Evolutionary conservation across 2,113 vertebrate species (phyloP).

Genomic region (Tragelaphus scriptus): DNA sequence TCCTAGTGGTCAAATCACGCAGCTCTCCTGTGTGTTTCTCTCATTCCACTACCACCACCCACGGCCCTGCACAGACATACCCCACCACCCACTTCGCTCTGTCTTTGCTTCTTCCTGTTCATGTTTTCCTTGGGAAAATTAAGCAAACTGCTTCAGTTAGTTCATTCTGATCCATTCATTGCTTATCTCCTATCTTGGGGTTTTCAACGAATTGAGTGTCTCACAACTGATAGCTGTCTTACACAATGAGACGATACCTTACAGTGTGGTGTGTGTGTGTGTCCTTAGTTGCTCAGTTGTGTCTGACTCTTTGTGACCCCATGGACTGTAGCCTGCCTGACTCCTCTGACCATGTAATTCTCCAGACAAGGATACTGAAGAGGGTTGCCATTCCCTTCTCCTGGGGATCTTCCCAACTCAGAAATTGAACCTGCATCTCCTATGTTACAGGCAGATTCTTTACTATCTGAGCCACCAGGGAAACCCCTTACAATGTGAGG

Average conservation of each 20-base stretch:
- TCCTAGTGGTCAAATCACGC: not conserved
- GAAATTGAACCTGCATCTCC: not conserved
- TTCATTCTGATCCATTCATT: not conserved
- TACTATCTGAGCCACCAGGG: not conserved
- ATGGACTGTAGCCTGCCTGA: not conserved
- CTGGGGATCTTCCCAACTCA: not conserved
- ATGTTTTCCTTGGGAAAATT: not conserved
- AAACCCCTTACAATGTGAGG: conserved; percentile 18
- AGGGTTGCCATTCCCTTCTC: not conserved
- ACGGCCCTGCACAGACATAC: not conserved
- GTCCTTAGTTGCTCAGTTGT: not conserved
- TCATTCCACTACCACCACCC: not conserved
- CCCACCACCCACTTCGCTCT: not conserved
- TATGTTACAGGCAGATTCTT: not conserved
- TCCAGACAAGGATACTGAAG: not conserved
- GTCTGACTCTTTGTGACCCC: not conserved
- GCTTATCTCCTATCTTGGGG: not conserved
- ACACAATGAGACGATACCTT: conserved; percentile 33
- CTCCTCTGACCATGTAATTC: not conserved
- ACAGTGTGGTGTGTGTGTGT: not conserved
- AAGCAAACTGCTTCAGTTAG: conserved; percentile 48
- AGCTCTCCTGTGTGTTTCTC: not conserved
- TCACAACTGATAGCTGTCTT: conserved; percentile 28
- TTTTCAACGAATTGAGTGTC: conserved; percentile 35
- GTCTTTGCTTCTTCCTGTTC: not conserved